Evolutionary conservation across 2,113 vertebrate species (phyloP), one percentile per base, ranked within the genome.

Genomic region (Neolamprologus sp.): DNA sequence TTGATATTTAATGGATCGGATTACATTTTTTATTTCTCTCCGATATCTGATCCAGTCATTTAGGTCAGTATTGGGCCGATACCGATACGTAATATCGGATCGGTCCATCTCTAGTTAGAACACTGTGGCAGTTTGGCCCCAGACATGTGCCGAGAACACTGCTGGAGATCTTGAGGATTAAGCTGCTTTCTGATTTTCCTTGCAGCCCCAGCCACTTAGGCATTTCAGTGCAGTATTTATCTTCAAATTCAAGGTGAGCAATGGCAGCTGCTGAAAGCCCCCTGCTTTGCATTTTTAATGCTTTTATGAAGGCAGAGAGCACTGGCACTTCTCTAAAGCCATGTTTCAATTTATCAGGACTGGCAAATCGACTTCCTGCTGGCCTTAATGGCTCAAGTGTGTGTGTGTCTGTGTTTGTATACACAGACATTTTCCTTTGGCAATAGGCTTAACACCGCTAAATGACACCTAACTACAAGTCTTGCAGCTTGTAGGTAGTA

Each of bases 231-330:
- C 65, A 87, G 88, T 89, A 93, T 95, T 96, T 95, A 95, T 96
- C 94, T 95, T 96, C 91, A 95, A 89, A 95, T 93, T 90, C 94
- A 95, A 89, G 90, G 80, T 85, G 28, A 53, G 83, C 88, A 78
- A 85, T 87, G 89, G 94, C 95, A 93, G 92, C 75, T 40, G 51
- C 93, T 92, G 89, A 95, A 95, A 94, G 91, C 89, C 57, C 86
- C 86, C 90, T 84, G 87, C 94, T 96, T 96, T 94, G 94, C 94
- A 95, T 96, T 90, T 95, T 89, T 94, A 94, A 95, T 96, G 92
- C 94, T 93, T 95, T 94, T 93, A 96, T 93, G 89, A 91, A 90
- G 90, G 88, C 90, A 37, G 90, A 85, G 80, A 87, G 93, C 60
- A 5, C 90, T 93, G 85, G 91, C 89, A 87, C 90, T 94, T 90